phyloP scores from a whole-genome alignment of 2,888 invertebrate genomes.

The Pachydiplax longipennis region DNA sequence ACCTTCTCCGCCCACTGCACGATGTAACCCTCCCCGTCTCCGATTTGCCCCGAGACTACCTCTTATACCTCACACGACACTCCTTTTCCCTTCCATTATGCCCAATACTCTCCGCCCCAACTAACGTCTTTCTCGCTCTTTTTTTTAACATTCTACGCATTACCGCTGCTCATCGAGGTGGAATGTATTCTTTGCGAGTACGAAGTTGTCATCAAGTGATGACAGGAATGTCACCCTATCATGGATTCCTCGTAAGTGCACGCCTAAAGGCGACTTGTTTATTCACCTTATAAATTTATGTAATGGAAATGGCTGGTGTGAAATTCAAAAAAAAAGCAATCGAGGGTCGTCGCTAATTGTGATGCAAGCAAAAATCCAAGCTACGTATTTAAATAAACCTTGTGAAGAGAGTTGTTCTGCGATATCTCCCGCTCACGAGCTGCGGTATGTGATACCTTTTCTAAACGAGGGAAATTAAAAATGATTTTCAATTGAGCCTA shows the following conservation, averaged over 20 bases:
- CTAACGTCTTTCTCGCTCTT: background rate
- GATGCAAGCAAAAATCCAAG: too few relatives aligned
- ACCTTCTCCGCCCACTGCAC: background rate
- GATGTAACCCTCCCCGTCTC: background rate
- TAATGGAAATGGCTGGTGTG: background rate
- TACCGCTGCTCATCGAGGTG: background rate
- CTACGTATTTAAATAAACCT: too few relatives aligned
- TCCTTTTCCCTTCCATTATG: background rate
- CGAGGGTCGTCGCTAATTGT: too few relatives aligned
- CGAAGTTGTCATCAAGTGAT: constrained; percentile 30
- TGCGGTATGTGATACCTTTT: too few relatives aligned
- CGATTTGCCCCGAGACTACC: background rate
- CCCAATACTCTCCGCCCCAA: background rate
- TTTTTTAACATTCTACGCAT: constrained; percentile 32
- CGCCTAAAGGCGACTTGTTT: background rate
- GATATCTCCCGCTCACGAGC: too few relatives aligned
- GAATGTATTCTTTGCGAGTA: constrained; percentile 29
- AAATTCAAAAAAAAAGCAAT: background rate
- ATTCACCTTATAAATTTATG: background rate
- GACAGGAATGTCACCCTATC: constrained; percentile 29
- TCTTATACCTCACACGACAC: background rate
- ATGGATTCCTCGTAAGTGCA: background rate
- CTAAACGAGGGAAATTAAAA: too few relatives aligned
- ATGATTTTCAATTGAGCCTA: too few relatives aligned
- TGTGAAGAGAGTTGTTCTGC: too few relatives aligned